Base-by-base conservation (phyloP, 23 tunicate genomes). In the Aplidium turbinatum region DNA sequence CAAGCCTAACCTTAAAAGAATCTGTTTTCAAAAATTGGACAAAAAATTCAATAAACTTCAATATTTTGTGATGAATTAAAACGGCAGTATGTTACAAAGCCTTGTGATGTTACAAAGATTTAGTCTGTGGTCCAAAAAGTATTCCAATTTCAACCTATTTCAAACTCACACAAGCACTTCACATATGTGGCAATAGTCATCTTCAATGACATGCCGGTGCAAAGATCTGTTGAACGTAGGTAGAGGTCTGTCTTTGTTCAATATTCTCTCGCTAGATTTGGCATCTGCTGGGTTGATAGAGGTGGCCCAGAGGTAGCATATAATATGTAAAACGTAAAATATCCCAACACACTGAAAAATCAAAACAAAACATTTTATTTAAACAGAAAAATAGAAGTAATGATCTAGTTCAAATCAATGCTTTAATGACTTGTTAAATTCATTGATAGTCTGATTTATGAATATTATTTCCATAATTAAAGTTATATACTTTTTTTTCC, bases 171-270 rank as follows among this genome's bases (percentile, higher is more conserved):
- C 97, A 65, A 32, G 25, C 4, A 75, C 82, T 61, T 84, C 86
- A 60, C 97, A 91, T 18, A 91, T 68, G 47, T 91, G 74, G 70
- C 97, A 91, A 47, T 91, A 91, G 11, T 60, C 85, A 33, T 84
- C 74, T 51, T 91, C 97, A 57, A 91, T 91, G 1, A 91, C 97
- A 84, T 91, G 97, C 31, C 34, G 29, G 67, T 91, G 97, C 18
- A 39, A 26, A 0, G 85, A 45, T 64, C 97, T 66, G 32, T 91
- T 74, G 57, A 91, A 91, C 28, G 48, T 38, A 11, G 86, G 76
- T 31, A 54, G 39, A 7, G 79, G 78, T 38, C 58, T 70, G 11
- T 79, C 48, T 16, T 29, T 29, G 27, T 58, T 46, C 11, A 31
- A 34, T 9, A 73, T 75, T 48, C 80, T 61, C 4, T 34, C 52